phyloP scores from a whole-genome alignment of 2,888 invertebrate genomes.

The Papilio demoleus region DNA sequence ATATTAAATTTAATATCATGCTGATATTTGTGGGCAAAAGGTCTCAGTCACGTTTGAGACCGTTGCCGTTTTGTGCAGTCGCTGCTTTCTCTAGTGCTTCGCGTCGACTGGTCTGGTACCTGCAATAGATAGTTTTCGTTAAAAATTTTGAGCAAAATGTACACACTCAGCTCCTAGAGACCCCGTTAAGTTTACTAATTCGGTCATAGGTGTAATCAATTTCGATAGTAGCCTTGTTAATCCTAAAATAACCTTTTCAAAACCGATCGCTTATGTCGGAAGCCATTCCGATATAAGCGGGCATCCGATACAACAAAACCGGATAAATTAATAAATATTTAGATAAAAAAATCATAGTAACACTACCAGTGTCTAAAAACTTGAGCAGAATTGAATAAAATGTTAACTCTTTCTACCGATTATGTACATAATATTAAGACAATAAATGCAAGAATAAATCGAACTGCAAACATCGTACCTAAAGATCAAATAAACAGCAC shows the following conservation, averaged over 20 bases:
- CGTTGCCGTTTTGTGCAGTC: conserved; percentile 83
- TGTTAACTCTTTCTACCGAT: conserved; percentile 27
- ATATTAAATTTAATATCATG: conserved; percentile 25
- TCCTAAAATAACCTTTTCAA: too few species aligned
- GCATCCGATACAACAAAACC: too few species aligned
- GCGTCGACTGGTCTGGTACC: conserved; percentile 83
- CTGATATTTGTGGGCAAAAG: conserved; percentile 15
- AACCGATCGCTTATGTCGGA: too few species aligned
- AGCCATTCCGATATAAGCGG: too few species aligned
- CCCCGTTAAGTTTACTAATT: too few species aligned
- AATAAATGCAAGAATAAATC: conserved; percentile 9
- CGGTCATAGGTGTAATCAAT: too few species aligned
- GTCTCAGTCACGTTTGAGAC: conserved; percentile 84
- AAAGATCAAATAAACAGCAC: conserved; percentile 18
- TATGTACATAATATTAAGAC: background rate
- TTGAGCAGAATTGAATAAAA: too few species aligned
- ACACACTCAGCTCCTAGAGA: too few species aligned
- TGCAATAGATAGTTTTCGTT: conserved; percentile 48
- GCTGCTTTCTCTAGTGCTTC: conserved; percentile 76
- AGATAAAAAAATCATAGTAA: too few species aligned
- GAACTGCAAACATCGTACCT: conserved; percentile 6
- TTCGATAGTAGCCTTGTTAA: too few species aligned
- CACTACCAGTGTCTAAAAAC: too few species aligned
- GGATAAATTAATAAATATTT: too few species aligned
- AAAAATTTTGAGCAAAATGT: background rate